Percentiles rank a stretch among this genome's conserved stretches.
phyloP scores from a whole-genome alignment of 2,113 vertebrate species.

The Morone chrysops region DNA sequence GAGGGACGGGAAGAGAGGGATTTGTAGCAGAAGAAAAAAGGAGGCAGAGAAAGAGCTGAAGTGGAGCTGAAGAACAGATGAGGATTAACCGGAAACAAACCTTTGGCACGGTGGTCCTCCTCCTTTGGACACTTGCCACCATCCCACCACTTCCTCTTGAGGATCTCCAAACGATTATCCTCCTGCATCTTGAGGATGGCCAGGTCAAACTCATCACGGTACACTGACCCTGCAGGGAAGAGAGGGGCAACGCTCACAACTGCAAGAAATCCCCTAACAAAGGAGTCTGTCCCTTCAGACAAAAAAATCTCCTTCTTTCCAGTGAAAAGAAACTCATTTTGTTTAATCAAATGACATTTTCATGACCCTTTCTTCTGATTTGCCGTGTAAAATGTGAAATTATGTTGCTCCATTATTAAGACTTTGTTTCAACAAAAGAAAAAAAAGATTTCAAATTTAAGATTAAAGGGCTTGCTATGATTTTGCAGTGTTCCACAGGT shows the following conservation, averaged over 20 bases:
- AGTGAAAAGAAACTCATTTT: not conserved
- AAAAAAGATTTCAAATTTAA: slow-evolving; percentile 18
- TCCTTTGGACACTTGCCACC: slow-evolving; percentile 98
- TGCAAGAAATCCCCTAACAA: not conserved
- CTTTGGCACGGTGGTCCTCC: slow-evolving; percentile 97
- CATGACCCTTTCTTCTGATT: not conserved
- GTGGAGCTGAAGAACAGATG: slow-evolving; percentile 7
- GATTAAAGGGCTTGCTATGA: slow-evolving; percentile 22
- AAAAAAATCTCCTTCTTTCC: not conserved
- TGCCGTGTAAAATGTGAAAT: not conserved
- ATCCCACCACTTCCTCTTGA: slow-evolving; percentile 99
- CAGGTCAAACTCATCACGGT: slow-evolving; percentile 96
- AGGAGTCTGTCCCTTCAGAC: too few relatives aligned
- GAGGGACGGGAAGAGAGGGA: not conserved
- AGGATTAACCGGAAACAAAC: slow-evolving; percentile 71
- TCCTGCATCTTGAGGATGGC: slow-evolving; percentile 98
- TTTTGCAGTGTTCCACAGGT: slow-evolving; percentile 21
- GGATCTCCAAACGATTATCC: slow-evolving; percentile 96
- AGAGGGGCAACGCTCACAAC: slow-evolving; percentile 46
- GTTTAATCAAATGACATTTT: not conserved
- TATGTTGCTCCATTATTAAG: not conserved
- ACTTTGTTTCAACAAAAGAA: not conserved
- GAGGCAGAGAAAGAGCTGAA: not conserved
- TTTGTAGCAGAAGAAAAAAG: not conserved
- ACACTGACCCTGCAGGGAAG: slow-evolving; percentile 89